Evolutionary conservation across 2,888 invertebrate genomes (phyloP), one percentile per base, ranked within the genome.

Genomic region (Cyclophora punctaria): DNA sequence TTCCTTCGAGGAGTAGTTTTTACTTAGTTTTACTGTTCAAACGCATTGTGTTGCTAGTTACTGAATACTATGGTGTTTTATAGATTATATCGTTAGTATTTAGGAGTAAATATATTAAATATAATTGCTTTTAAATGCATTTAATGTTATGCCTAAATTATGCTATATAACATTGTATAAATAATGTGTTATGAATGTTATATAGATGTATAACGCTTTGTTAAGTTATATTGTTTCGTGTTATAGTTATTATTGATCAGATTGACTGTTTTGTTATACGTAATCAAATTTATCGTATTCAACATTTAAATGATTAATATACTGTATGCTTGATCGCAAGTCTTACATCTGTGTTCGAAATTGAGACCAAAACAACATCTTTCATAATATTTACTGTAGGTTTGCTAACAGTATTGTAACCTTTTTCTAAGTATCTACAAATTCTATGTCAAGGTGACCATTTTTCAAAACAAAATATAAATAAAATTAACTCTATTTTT

Each of bases 11-110:
- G 46, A 51, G 20, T 52, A 50, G 53, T 44, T 47, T 46, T 60
- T 56, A 52, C 52, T 57, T 54, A 62, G 53, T 63, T 64, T 68
- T 69, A 71, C 75, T 74, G 73, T 78, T 63, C 61, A 75, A 75
- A 59, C 78, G 78, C 77, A 57, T 62, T 56, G 55, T 55, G 74
- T 75, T 75, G 78, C 74, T 78, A 69, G 50, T 57, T 49, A 71
- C 77, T 68, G 66, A 75, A 75, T 77, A 74, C 54, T 64, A 70
- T 72, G 77, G 71, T 76, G 74, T 78, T 74, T 68, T 66, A 51
- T 51, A 62, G 64, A 60, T 53, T 58, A 46, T 53, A 51, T 53
- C 48, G 48, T 47, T 48, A 47, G 46, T 34, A 52, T 51, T 47
- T 60, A 62, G 51, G 52, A 55, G 52, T 50, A 45, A 51, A 48